Evolutionary conservation across 2,113 vertebrate genomes (phyloP).

Genomic region (Apus apus): DNA sequence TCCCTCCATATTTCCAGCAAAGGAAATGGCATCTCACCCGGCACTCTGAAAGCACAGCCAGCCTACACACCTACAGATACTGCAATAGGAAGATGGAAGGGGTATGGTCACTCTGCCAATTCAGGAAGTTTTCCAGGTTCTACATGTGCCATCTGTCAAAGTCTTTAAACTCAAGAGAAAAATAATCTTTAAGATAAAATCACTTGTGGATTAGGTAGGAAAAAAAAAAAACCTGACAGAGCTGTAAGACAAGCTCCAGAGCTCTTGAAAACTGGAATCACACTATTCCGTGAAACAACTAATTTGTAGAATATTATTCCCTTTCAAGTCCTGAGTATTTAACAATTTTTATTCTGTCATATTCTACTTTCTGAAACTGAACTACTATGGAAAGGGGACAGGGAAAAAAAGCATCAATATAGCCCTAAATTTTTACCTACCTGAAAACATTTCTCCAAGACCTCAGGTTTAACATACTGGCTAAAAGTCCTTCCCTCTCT

Average conservation of each 20-base stretch:
- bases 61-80: slow-evolving; percentile 54
- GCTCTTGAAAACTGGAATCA: not conserved
- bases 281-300: not conserved
- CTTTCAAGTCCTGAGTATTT: not conserved
- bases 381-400: not conserved
- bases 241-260: not conserved
- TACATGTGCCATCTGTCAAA: slow-evolving; percentile 64
- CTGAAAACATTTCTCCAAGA: not conserved
- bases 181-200: slow-evolving; percentile 1
- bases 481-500: not conserved
- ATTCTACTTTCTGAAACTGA: not conserved
- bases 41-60: not conserved
- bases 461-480: not conserved
- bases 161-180: slow-evolving; percentile 49
- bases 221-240: not conserved
- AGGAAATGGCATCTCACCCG: not conserved
- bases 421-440: not conserved
- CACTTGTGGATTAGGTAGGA: slow-evolving; percentile 3
- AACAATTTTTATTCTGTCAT: not conserved
- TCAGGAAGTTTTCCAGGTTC: slow-evolving; percentile 68
- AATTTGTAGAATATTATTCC: not conserved
- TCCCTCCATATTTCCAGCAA: not conserved
- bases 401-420: not conserved
- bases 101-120: slow-evolving; percentile 62
- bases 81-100: slow-evolving; percentile 29